A percentile compares a stretch with the other conserved stretches of the same genome.
These are phyloP conservation scores for Anabas testudineus DNA, from an alignment of 2,797 vertebrate species.

Conservation along the genomic window DNA sequence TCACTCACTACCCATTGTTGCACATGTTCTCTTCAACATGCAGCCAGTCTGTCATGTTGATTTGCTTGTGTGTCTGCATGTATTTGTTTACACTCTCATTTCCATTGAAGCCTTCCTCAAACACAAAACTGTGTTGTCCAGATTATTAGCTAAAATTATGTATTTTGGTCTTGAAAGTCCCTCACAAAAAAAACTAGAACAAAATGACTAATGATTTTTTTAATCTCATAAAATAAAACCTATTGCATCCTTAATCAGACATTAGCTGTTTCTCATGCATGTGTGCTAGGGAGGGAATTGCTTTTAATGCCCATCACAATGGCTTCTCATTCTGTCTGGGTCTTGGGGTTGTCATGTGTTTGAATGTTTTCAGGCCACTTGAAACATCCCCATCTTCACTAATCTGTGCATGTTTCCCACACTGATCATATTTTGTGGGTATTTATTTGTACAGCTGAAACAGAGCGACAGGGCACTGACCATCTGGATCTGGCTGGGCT, in stretches of 20 bases:
- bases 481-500: conserved; percentile 92
- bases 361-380: conserved; percentile 34
- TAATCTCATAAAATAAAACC: conserved; percentile 5
- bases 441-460: conserved; percentile 89
- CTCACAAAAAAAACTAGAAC: conserved; percentile 18
- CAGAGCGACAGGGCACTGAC: conserved; percentile 90
- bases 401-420: conserved; percentile 18
- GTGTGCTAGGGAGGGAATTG: conserved; percentile 30
- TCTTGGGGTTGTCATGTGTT: conserved; percentile 41
- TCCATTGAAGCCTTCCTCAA: conserved; percentile 8
- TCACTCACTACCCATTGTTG: conserved; percentile 30
- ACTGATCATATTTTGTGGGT: conserved; percentile 28
- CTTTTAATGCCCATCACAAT: conserved; percentile 26
- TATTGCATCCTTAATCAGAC: conserved; percentile 14
- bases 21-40: conserved; percentile 50
- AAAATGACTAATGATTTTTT: conserved; percentile 19
- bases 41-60: conserved; percentile 46
- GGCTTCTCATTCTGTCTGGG: conserved; percentile 35
- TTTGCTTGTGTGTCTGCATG: conserved; percentile 65
- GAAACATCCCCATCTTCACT: conserved; percentile 25
- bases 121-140: conserved; percentile 37
- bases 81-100: conserved; percentile 48
- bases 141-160: conserved; percentile 29
- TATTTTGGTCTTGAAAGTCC: conserved; percentile 25
- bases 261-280: conserved; percentile 53